phyloP scores from a whole-genome alignment of 1,140 invertebrate species.

The Orchesella cincta region DNA sequence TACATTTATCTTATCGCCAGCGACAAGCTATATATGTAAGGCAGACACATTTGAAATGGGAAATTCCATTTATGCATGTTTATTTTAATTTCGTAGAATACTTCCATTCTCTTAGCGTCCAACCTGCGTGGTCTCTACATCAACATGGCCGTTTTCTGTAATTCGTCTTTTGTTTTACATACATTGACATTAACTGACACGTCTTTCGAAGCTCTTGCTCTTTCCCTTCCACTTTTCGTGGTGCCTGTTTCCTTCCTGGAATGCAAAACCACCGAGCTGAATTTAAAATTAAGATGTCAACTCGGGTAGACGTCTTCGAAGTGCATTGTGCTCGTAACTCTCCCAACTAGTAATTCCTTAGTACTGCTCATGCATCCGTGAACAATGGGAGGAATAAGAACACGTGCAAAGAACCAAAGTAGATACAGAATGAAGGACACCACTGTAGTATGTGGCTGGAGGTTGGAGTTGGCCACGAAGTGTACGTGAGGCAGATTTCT shows the following conservation, averaged over 20 bases:
- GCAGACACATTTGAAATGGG: too few species aligned
- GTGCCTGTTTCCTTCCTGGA: neutral
- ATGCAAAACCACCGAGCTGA: neutral
- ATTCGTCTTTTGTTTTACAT: neutral
- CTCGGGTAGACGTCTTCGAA: too few species aligned
- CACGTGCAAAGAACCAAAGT: neutral
- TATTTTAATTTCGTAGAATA: too few species aligned
- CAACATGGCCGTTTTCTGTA: neutral
- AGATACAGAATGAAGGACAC: too few species aligned
- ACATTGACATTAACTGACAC: conserved; percentile 11
- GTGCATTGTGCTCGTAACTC: too few species aligned
- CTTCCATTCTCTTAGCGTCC: too few species aligned
- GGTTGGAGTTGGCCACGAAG: too few species aligned
- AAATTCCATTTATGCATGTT: too few species aligned
- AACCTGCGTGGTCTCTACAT: neutral
- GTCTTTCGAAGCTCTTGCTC: neutral
- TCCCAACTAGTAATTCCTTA: too few species aligned
- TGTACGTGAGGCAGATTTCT: conserved; percentile 17
- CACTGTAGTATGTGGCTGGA: too few species aligned
- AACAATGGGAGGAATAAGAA: neutral
- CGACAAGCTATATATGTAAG: too few species aligned
- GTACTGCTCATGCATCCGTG: neutral
- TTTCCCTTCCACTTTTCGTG: neutral
- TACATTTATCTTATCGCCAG: too few species aligned
- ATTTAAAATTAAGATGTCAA: conserved; percentile 24